Evolutionary conservation across 2,888 invertebrate genomes (phyloP).

Genomic region (Branchellion lobata): DNA sequence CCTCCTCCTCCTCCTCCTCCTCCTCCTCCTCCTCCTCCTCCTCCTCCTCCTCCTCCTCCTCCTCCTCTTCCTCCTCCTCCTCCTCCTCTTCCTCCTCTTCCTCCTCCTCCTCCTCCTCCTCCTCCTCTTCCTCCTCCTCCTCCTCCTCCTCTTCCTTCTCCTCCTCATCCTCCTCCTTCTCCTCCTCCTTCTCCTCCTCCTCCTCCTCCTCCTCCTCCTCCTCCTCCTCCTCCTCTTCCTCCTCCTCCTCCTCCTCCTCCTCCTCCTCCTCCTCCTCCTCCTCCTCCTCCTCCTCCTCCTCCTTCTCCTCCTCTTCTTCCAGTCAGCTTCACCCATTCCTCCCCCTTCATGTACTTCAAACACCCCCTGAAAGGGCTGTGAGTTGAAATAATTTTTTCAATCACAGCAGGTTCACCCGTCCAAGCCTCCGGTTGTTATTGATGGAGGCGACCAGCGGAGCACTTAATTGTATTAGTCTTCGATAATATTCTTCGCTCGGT

Average conservation of each 20-base stretch:
- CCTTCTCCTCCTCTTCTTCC: slow-evolving; percentile 17
- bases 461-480: too few relatives aligned
- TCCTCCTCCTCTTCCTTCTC: slow-evolving; percentile 17
- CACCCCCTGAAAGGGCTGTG: too few relatives aligned
- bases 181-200: neutral
- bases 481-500: too few relatives aligned
- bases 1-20: too few relatives aligned
- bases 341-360: too few relatives aligned
- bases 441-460: too few relatives aligned
- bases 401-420: too few relatives aligned
- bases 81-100: neutral
- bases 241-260: neutral
- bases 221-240: neutral
- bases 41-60: slow-evolving; percentile 8
- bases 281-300: slow-evolving; percentile 12
- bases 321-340: too few relatives aligned
- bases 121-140: neutral
- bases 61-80: slow-evolving; percentile 19
- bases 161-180: slow-evolving; percentile 14
- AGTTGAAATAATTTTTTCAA: too few relatives aligned
- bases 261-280: neutral
- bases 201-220: neutral
- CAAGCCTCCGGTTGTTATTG: too few relatives aligned
- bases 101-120: neutral
- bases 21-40: neutral